Evolutionary conservation across 2,888 invertebrate genomes (phyloP), one percentile per base, ranked within the genome.

Genomic region (Eupelmus urozonus): DNA sequence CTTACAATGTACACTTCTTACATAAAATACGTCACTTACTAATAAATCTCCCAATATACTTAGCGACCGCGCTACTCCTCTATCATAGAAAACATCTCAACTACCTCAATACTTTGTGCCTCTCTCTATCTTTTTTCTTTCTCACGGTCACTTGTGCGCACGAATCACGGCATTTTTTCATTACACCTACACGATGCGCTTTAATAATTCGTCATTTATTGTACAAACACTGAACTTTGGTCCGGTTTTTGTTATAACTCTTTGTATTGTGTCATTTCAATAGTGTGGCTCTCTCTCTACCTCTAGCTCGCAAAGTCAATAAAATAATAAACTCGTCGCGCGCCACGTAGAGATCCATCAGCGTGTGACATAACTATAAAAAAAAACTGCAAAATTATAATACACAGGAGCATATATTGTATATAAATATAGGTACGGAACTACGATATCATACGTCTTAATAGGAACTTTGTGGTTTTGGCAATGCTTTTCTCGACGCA

Each of bases 391-490:
- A 67, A 67, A 67, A 29, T 57, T 42, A 25, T 29, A n/a, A 29
- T 59, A 45, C 59, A 49, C 29, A 23, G 62, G 63, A 65, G 42
- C 27, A 59, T 51, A n/a, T n/a, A n/a, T n/a, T n/a, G n/a, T n/a
- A n/a, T n/a, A 66, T 55, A 34, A 34, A 5, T 34, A 34, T 5
- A 5, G 5, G 9, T 34, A 34, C 34, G 55, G 45, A 74, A 45
- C 45, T 51, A 59, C 40, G 57, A 71, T 25, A 63, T 60, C 29
- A 51, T 18, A 66, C 59, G 27, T 23, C 55, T 23, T 57, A 62
- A 80, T 80, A 80, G 80, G 80, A 80, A 80, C 80, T 80, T 80
- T 80, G 60, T 60, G 71, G 51, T 70, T 73, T 79, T 74, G 77
- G 77, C 80, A 75, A 77, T 80, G 77, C 23, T 45, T 34, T 29